Percentiles rank a stretch among this genome's conserved stretches.
Evolutionary conservation across 2,113 vertebrate genomes (phyloP).

Genomic region (Acanthochromis polyacanthus): DNA sequence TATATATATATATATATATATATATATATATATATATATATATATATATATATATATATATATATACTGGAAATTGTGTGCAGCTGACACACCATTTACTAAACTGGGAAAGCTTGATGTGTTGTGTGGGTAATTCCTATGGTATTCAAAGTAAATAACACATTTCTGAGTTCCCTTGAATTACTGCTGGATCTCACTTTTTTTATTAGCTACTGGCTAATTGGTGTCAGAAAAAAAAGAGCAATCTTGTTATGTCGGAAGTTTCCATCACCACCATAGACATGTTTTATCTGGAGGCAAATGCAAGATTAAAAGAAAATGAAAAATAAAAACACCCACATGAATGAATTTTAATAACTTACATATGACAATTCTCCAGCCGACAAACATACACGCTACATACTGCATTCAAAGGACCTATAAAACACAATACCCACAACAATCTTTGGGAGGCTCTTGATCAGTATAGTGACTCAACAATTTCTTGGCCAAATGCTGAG

Average conservation of each 20-base stretch:
- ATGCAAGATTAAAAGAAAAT: no score
- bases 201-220: not conserved
- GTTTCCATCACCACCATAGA: not conserved
- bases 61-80: not conserved
- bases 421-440: not conserved
- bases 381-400: not conserved
- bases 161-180: not conserved
- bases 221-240: not conserved
- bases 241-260: not conserved
- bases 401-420: not conserved
- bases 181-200: not conserved
- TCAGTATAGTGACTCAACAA: constrained; percentile 35
- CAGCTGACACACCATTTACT: not conserved
- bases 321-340: no score
- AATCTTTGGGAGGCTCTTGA: constrained; percentile 3
- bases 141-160: not conserved
- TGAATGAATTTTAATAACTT: no score
- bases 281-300: not conserved
- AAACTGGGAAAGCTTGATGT: not conserved
- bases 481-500: constrained; percentile 46
- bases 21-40: no score
- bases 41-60: no score
- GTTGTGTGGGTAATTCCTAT: not conserved
- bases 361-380: not conserved
- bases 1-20: no score